Evolutionary conservation across 1,140 invertebrate species (phyloP), one percentile per base, ranked within the genome.

Genomic region (Megalopta genalis): DNA sequence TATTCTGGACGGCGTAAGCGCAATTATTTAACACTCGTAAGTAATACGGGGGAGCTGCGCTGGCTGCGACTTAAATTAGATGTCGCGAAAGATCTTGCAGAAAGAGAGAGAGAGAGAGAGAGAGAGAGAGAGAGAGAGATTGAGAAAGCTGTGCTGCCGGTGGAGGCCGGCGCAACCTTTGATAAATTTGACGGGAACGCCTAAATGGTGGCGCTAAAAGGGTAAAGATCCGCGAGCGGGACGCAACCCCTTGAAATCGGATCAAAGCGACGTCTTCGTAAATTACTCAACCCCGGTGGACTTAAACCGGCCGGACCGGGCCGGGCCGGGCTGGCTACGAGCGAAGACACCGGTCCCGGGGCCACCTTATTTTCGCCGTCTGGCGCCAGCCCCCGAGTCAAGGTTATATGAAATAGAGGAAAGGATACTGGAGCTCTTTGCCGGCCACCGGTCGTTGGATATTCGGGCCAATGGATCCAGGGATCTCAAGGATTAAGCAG

Each of bases 401-500:
- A 84, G 82, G 83, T 81, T 85, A 68, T 52, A 59, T 46, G 77
- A 76, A 72, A 59, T 69, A 54, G 62, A 63, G 25, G 75, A 54
- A 79, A 66, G 46, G 63, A 14, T 37, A 63, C 46, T 71, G 46
- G 46, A 67, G 39, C 37, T 77, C 64, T 68, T 81, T 67, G 32
- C 82, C 59, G 23, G 27, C 81, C 75, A 66, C 81, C 62, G n/a
- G 59, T 77, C 65, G 63, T 59, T 60, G 79, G 63, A 82, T 76
- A 80, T 80, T 63, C 80, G 52, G 69, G 68, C 71, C 72, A 83
- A 86, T 86, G 76, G 80, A 82, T 86, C 84, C 72, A 60, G 64
- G 80, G 84, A 82, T 86, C 86, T 86, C 71, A 76, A 18, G 84
- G 84, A 86, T 86, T 86, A 83, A 69, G 72, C 70, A 64, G 84